Base-by-base conservation (phyloP, 2,888 invertebrate genomes). In the Aspidapion aeneum region DNA sequence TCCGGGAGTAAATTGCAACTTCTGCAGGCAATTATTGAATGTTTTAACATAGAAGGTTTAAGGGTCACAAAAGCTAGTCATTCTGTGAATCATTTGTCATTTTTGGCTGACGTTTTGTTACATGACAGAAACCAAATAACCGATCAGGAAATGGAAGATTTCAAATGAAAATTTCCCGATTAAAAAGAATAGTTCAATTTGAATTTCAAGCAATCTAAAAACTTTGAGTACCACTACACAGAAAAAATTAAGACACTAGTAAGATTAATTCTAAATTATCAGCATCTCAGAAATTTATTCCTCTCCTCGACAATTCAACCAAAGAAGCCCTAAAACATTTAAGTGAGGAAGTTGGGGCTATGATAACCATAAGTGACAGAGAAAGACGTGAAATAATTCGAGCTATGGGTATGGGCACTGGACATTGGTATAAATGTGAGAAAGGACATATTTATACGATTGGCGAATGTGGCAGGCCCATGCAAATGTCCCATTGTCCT, bases 361-460 rank as follows among this genome's bases (percentile, higher is more conserved):
- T 12, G 12, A 12, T 35, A 7, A 3, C 35, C 1, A 60, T 71
- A n/a, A 69, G 51, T 9, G 66, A 67, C 17, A 49, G 48, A 9
- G 70, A 69, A 64, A 58, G 54, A 54, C 71, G 75, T 18, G 74
- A 85, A 78, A 83, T 90, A 57, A 81, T 87, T 0, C 71, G 75
- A 70, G 88, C 87, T 0, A 81, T 89, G 67, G 83, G 81, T 0
- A 71, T 86, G 22, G 77, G 73, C 54, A 79, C 81, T 56, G 89
- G 89, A 0, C 86, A 86, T 71, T 91, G 90, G 90, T 90, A 81
- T 75, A 86, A 86, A 74, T 91, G 90, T 77, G 86, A 85, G 0
- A 88, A 89, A 69, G 89, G 88, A 0, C 90, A 90, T 75, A 74
- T 81, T 49, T 90, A 89, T 74, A 83, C 82, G 35, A 88, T 90